Evolutionary conservation across 2,113 vertebrate genomes (phyloP).

Genomic region (Cryptotis parvus): DNA sequence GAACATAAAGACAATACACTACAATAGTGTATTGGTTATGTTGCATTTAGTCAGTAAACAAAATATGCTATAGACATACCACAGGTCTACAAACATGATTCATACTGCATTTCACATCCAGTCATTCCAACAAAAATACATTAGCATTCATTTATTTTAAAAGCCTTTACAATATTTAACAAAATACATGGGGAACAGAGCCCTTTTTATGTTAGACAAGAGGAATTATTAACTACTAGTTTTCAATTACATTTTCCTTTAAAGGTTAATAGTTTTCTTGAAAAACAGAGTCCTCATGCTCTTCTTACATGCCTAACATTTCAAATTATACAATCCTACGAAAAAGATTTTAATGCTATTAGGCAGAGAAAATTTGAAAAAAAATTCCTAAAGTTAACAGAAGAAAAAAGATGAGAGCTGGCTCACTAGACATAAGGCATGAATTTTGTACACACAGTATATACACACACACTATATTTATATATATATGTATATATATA

Average conservation of each 20-base stretch:
- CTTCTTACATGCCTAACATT: conserved; percentile 42
- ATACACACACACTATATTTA: too few species aligned
- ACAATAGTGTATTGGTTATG: conserved; percentile 12
- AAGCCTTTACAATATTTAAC: conserved; percentile 64
- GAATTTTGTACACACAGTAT: too few species aligned
- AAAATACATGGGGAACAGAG: conserved; percentile 33
- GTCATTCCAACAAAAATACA: conserved; percentile 33
- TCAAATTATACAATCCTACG: conserved; percentile 10
- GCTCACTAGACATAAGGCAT: background rate
- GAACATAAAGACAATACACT: conserved; percentile 15
- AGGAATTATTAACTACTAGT: conserved; percentile 66
- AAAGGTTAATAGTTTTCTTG: conserved; percentile 60
- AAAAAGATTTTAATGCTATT: background rate
- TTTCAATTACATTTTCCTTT: conserved; percentile 65
- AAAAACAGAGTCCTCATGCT: conserved; percentile 7
- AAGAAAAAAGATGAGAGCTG: background rate
- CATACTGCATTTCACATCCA: background rate
- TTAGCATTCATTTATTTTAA: conserved; percentile 13
- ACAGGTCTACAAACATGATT: background rate
- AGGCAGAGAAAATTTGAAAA: background rate
- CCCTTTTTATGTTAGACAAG: conserved; percentile 56
- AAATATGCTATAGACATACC: background rate
- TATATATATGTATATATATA: background rate
- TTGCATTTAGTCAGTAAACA: background rate
- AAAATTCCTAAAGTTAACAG: background rate